phyloP scores from a whole-genome alignment of 2,113 vertebrate genomes.

The Paradoxurus hermaphroditus region DNA sequence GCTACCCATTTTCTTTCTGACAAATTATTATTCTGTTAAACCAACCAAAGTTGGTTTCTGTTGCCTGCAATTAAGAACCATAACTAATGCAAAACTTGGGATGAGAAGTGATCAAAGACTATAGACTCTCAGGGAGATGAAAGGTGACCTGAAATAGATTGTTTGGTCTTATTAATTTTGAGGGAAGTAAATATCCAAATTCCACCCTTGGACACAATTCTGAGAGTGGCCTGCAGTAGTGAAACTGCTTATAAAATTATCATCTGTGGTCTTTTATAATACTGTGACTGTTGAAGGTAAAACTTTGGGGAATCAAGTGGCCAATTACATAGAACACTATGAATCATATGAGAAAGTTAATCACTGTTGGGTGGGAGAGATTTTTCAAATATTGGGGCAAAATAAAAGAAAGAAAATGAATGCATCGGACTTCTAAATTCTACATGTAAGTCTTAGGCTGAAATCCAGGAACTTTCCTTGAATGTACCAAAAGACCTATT shows the following conservation, averaged over 20 bases:
- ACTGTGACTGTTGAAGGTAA: not conserved
- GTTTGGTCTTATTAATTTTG: not conserved
- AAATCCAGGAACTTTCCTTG: not conserved
- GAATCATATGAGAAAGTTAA: not conserved
- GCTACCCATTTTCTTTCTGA: not conserved
- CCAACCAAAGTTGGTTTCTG: not conserved
- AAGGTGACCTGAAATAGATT: not conserved
- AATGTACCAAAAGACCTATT: not conserved
- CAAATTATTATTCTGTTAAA: conserved; percentile 23
- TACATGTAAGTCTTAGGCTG: not conserved
- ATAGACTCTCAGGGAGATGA: not conserved
- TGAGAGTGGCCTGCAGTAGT: not conserved
- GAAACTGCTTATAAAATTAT: not conserved
- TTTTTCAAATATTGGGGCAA: not conserved
- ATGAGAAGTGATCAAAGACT: not conserved
- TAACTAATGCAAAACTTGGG: not conserved
- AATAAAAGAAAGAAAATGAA: not conserved
- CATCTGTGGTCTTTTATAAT: not conserved
- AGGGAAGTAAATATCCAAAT: not conserved
- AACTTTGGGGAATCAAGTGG: not conserved
- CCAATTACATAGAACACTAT: not conserved
- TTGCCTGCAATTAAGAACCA: conserved; percentile 7
- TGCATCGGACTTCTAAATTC: not conserved
- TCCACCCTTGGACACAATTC: not conserved
- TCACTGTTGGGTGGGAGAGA: not conserved